A percentile compares a stretch with the other conserved stretches of the same genome.
Conservation (phyloP, 2,888 invertebrate species). For the Platycnemis pennipes region DNA sequence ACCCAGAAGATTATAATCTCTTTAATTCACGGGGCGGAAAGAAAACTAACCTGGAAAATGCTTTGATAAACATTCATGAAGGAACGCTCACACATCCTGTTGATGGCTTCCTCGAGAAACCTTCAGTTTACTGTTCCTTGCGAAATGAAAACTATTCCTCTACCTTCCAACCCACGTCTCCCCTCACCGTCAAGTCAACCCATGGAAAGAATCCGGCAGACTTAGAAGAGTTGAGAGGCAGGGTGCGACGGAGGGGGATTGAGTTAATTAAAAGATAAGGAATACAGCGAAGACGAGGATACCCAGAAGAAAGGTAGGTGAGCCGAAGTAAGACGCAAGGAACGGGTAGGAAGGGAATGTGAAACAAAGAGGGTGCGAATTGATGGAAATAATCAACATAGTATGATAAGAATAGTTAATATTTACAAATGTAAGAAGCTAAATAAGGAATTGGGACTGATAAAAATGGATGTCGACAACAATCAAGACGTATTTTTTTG, state of each 20-base stretch:
- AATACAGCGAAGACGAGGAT: neutral
- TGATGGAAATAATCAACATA: neutral
- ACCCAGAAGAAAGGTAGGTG: neutral
- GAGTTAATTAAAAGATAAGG: constrained; percentile 27
- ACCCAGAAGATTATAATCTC: neutral
- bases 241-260: neutral
- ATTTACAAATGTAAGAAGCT: too few relatives aligned
- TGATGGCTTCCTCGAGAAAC: neutral
- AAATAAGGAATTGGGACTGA: too few relatives aligned
- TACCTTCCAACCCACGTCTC: neutral
- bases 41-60: neutral
- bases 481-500: too few relatives aligned
- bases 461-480: too few relatives aligned
- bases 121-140: neutral
- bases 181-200: neutral
- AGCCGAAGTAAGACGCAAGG: neutral
- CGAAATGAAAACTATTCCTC: neutral
- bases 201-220: neutral
- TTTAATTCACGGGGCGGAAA: neutral
- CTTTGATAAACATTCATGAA: neutral
- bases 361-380: neutral
- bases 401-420: neutral
- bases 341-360: neutral
- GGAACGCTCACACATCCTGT: neutral
- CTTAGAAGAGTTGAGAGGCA: neutral